Conservation (phyloP, 2,113 vertebrate species). For the Salvator merianae region DNA sequence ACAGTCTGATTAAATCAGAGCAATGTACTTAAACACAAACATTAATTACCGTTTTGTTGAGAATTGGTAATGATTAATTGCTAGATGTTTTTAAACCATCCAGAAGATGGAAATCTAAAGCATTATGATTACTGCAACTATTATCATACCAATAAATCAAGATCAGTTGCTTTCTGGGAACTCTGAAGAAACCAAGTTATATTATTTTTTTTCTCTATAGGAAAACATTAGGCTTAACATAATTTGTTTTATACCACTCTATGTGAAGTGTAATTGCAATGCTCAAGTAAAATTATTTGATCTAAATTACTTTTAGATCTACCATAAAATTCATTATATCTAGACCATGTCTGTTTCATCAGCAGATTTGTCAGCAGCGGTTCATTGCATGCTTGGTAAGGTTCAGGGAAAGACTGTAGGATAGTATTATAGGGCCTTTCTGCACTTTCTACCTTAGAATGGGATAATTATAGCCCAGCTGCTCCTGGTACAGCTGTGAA, state of each 20-base stretch:
- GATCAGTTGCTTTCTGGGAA: neutral
- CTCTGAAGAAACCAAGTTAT: neutral
- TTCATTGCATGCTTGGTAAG: neutral
- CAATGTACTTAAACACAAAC: neutral
- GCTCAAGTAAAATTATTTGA: neutral
- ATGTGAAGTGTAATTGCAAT: neutral
- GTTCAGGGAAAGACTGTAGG: too few relatives aligned
- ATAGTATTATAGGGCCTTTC: too few relatives aligned
- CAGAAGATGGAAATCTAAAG: neutral
- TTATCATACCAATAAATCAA: neutral
- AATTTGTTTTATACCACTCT: neutral
- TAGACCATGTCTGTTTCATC: neutral
- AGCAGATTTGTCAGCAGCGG: neutral
- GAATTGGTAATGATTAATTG: neutral
- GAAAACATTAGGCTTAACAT: neutral
- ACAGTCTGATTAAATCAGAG: neutral
- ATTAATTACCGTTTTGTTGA: neutral
- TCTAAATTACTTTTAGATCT: neutral
- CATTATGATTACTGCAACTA: constrained; percentile 2
- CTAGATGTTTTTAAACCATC: neutral
- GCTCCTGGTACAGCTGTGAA: too few relatives aligned
- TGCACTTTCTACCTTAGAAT: too few relatives aligned
- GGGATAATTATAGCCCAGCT: too few relatives aligned
- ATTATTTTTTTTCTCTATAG: neutral
- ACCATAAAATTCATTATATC: neutral